Evolutionary conservation across 2,797 vertebrate genomes (phyloP).

Genomic region (Hypotaenidia philippensis): DNA sequence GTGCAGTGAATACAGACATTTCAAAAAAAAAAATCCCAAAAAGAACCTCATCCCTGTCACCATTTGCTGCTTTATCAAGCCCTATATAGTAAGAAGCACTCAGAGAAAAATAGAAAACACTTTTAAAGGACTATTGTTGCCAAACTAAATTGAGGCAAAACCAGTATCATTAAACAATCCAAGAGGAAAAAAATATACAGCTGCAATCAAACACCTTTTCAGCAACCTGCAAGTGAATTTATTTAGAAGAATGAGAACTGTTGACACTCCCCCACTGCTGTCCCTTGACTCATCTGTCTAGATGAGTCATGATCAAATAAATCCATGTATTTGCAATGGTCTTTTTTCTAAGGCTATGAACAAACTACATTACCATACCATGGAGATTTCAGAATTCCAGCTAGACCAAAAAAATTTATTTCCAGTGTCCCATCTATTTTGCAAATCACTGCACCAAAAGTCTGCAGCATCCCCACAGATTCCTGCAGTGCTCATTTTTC

Average conservation of each 20-base stretch:
- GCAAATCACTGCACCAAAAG: conserved; percentile 46
- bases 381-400: conserved; percentile 12
- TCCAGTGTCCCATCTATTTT: conserved; percentile 15
- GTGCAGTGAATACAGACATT: background rate
- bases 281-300: background rate
- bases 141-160: background rate
- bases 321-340: background rate
- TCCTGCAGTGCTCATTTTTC: conserved; percentile 16
- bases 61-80: conserved; percentile 6
- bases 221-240: conserved; percentile 29
- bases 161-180: conserved; percentile 3
- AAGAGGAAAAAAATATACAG: conserved; percentile 21
- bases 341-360: background rate
- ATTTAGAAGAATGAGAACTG: conserved; percentile 36
- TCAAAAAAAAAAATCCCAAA: background rate
- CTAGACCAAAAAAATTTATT: background rate
- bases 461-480: background rate
- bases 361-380: background rate
- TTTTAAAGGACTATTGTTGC: background rate
- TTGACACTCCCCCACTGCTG: background rate
- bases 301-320: conserved; percentile 9
- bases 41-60: background rate
- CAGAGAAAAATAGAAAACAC: background rate
- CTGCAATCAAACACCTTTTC: conserved; percentile 29
- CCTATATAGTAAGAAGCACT: background rate